Evolutionary conservation across 1,140 invertebrate genomes (phyloP), one percentile per base, ranked within the genome.

Genomic region (Sesamia nonagrioides): DNA sequence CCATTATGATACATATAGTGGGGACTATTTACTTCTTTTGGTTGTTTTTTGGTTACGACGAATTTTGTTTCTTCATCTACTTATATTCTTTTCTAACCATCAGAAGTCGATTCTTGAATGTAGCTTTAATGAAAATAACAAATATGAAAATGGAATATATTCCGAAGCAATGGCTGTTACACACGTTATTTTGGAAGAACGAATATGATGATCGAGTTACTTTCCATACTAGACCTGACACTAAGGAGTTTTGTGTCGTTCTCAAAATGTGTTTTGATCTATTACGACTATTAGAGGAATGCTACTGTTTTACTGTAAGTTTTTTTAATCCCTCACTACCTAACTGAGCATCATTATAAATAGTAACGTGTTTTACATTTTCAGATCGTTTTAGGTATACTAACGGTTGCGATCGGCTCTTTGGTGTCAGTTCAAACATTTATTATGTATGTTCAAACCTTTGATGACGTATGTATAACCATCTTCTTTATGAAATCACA

Each of bases 71-170:
- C 27, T 78, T 84, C 9, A 27, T 89, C 6, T 72, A 68, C 35
- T 83, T 83, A 45, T 80, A 72, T 50, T 66, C 56, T 27, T 84
- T 83, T 48, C 37, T 90, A n/a, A 76, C 78, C 5, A 54, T 89
- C 40, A 84, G 90, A 76, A 78, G 86, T 0, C 81, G 83, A 35
- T 91, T 88, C 33, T 27, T 93, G 8, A 93, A 92, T 69, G 69
- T 89, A 0, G 85, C 89, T n/a, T 56, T 93, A 54, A 84, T 90
- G 33, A 93, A 93, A 82, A 58, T 77, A 15, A 81, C 82, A 11
- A 82, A 87, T 2, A 68, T 89, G 15, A 83, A 89, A 13, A 58
- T 74, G 7, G 75, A 82, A 7, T 81, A 86, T 54, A 78, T 93
- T 37, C 84, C 87, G 7, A 83, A 88, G n/a, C 79, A 87, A 56